A percentile compares a stretch with the other conserved stretches of the same genome.
Conservation (phyloP, 2,888 invertebrate genomes). For the Lissonota sp. region DNA sequence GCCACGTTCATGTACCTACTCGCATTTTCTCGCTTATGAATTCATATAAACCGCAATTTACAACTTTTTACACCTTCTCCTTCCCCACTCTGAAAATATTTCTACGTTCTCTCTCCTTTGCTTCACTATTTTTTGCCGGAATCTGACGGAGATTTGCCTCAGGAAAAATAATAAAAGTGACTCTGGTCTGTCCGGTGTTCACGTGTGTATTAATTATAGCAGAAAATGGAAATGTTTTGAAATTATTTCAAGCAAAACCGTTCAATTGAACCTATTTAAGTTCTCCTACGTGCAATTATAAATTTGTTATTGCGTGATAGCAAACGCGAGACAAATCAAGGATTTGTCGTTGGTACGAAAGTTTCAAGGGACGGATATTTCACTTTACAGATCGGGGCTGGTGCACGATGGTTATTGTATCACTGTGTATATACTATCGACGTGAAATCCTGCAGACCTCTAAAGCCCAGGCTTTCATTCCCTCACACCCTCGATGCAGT, state of each 20-base stretch:
- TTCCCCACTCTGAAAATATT: not conserved
- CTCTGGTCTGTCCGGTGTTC: slow-evolving; percentile 67
- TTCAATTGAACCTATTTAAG: too few relatives aligned
- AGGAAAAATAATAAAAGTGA: slow-evolving; percentile 74
- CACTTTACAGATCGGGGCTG: too few relatives aligned
- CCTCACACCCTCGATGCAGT: slow-evolving; percentile 14
- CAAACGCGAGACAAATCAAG: too few relatives aligned
- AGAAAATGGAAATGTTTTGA: not conserved
- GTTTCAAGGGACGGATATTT: too few relatives aligned
- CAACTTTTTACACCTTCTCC: slow-evolving; percentile 4
- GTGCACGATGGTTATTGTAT: not conserved
- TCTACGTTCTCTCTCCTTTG: too few relatives aligned
- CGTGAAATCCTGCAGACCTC: not conserved
- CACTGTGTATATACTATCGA: slow-evolving; percentile 5
- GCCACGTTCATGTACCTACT: slow-evolving; percentile 39
- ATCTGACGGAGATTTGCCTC: slow-evolving; percentile 48
- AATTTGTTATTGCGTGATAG: too few relatives aligned
- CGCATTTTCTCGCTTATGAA: slow-evolving; percentile 49
- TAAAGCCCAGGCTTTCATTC: slow-evolving; percentile 6
- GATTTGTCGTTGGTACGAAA: too few relatives aligned
- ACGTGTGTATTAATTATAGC: slow-evolving; percentile 72
- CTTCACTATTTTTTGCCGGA: too few relatives aligned
- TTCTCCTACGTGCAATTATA: too few relatives aligned
- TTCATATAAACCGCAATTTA: slow-evolving; percentile 53
- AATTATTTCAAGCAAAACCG: too few relatives aligned